A percentile compares a stretch with the other conserved stretches of the same genome.
phyloP scores from a whole-genome alignment of 2,797 vertebrate species.

The Amphiprion clarkii region DNA sequence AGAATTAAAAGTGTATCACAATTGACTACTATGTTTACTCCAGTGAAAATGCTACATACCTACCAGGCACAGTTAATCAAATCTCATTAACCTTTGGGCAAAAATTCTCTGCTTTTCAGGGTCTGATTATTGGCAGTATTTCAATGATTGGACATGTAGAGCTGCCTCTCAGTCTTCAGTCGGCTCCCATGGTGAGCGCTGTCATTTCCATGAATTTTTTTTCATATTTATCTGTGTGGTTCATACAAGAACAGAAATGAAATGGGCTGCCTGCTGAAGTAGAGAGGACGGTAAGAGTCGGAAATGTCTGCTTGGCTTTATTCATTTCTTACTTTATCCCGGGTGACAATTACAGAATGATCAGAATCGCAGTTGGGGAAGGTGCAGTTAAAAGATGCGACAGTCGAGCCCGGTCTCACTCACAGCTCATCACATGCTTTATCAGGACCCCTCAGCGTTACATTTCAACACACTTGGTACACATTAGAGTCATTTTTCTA shows the following conservation, averaged over 20 bases:
- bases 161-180: not conserved
- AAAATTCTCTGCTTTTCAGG: not conserved
- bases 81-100: slow-evolving; percentile 14
- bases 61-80: slow-evolving; percentile 13
- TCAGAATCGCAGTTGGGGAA: not conserved
- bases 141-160: not conserved
- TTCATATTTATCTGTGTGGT: not conserved
- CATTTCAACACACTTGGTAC: no score
- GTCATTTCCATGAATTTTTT: not conserved
- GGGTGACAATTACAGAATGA: not conserved
- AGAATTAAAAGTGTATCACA: slow-evolving; percentile 60
- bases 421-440: no score
- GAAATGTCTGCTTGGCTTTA: not conserved
- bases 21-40: slow-evolving; percentile 30
- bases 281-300: not conserved
- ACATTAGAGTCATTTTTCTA: no score
- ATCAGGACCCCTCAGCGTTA: no score
- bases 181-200: not conserved
- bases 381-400: not conserved
- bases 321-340: slow-evolving; percentile 11
- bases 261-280: slow-evolving; percentile 3
- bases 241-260: slow-evolving; percentile 11
- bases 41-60: slow-evolving; percentile 30
- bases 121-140: not conserved
- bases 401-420: no score